These are phyloP conservation scores for Gracilinanus agilis DNA, from an alignment of 2,113 vertebrate genomes.

Conservation along the genomic window DNA sequence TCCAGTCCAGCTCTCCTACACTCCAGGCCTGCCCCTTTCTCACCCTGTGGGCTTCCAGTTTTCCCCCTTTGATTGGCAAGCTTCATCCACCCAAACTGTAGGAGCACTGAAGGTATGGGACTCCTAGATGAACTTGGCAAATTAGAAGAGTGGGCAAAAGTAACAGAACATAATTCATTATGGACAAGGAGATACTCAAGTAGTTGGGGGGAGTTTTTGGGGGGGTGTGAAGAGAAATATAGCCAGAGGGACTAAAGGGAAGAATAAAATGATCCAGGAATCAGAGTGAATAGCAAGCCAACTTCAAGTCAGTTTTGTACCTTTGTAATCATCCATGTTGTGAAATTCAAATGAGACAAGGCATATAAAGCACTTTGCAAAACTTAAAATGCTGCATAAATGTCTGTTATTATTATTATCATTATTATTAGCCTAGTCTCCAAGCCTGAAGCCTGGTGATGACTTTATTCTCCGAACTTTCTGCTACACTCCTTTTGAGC, in stretches of 20 bases:
- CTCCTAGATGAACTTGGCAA: not conserved
- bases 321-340: not conserved
- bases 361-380: not conserved
- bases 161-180: slow-evolving; percentile 4
- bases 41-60: not conserved
- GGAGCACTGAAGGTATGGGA: not conserved
- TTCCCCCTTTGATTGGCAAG: accelerated
- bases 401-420: not conserved
- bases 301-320: not conserved
- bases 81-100: not conserved
- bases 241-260: not conserved
- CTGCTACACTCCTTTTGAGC: not conserved
- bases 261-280: not conserved
- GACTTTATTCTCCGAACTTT: not conserved
- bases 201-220: not conserved
- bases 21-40: not conserved
- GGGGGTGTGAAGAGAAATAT: not conserved
- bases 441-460: not conserved
- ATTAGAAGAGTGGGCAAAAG: not conserved
- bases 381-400: not conserved
- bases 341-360: not conserved
- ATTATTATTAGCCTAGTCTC: not conserved
- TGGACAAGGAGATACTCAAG: not conserved
- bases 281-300: slow-evolving; percentile 31
- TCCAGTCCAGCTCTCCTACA: not conserved